A percentile compares a stretch with the other conserved stretches of the same genome.
phyloP scores from a whole-genome alignment of 1,140 invertebrate species.

The Microplitis demolitor region DNA sequence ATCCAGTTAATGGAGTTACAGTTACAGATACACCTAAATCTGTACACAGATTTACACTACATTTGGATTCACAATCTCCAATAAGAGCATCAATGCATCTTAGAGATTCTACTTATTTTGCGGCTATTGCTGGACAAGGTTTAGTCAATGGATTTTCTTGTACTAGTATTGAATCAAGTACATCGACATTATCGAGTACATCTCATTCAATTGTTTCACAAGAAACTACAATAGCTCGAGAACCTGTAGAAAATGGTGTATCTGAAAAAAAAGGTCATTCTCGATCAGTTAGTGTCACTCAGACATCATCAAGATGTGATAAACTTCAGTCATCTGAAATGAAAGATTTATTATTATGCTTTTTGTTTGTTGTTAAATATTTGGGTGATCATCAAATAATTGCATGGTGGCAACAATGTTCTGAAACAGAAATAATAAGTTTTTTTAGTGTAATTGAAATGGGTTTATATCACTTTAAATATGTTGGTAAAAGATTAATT shows the following conservation, averaged over 20 bases:
- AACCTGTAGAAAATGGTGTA: conserved; percentile 50
- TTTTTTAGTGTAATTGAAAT: conserved; percentile 83
- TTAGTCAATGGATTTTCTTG: conserved; percentile 62
- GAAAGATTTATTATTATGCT: conserved; percentile 87
- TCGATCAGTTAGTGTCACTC: conserved; percentile 65
- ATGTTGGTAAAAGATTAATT: conserved; percentile 81
- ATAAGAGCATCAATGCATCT: conserved; percentile 66
- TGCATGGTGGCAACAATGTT: conserved; percentile 87
- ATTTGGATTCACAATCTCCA: conserved; percentile 65
- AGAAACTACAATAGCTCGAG: conserved; percentile 67
- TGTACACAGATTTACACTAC: conserved; percentile 61
- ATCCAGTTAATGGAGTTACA: conserved; percentile 35
- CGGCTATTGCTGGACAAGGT: conserved; percentile 78
- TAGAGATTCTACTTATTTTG: conserved; percentile 76
- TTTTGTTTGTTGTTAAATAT: conserved; percentile 90
- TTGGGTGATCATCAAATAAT: conserved; percentile 86
- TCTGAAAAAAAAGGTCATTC: conserved; percentile 52
- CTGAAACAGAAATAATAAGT: conserved; percentile 73
- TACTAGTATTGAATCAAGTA: conserved; percentile 68
- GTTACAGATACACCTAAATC: conserved; percentile 58
- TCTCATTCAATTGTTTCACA: conserved; percentile 67
- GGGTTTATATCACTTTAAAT: conserved; percentile 87
- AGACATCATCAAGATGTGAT: conserved; percentile 69
- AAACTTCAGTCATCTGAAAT: conserved; percentile 78
- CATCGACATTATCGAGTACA: conserved; percentile 65